A percentile compares a stretch with the other conserved stretches of the same genome.
phyloP scores from a whole-genome alignment of 2,888 invertebrate genomes.

The Conchocele bisecta region DNA sequence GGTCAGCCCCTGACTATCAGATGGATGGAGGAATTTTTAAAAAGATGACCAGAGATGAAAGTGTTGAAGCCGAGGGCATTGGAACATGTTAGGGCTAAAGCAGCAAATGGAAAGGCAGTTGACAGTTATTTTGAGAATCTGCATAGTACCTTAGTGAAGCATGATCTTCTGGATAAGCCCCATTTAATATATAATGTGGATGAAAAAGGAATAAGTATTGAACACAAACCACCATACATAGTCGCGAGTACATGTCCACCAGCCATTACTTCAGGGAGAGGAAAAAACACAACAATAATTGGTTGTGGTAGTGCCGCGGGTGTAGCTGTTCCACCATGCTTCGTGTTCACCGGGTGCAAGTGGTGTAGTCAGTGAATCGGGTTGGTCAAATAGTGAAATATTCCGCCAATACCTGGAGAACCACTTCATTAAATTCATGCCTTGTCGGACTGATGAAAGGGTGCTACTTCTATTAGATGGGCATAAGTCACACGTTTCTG shows the following conservation, averaged over 20 bases:
- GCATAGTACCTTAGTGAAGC: neutral
- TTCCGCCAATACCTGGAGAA: no score
- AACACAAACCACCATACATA: constrained; percentile 6
- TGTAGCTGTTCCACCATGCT: constrained; percentile 18
- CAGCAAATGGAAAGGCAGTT: constrained; percentile 7
- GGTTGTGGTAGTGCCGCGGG: constrained; percentile 28
- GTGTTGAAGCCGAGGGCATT: constrained; percentile 25
- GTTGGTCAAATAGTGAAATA: no score
- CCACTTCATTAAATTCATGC: no score
- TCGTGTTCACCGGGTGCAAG: constrained; percentile 27
- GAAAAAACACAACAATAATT: neutral
- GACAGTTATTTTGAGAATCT: constrained; percentile 18
- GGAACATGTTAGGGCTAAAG: constrained; percentile 29
- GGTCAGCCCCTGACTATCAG: constrained; percentile 6
- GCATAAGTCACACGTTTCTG: no score
- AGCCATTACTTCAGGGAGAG: constrained; percentile 15
- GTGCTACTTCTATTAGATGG: no score
- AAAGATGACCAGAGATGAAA: constrained; percentile 29
- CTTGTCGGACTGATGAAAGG: no score
- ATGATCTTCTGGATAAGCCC: constrained; percentile 1
- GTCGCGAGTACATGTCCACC: neutral
- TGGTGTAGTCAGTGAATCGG: no score
- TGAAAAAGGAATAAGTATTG: constrained; percentile 3
- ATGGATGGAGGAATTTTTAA: constrained; percentile 24
- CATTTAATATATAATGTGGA: constrained; percentile 16